These are phyloP conservation scores for Euwallacea fornicatus DNA, from an alignment of 1,140 invertebrate genomes.

Conservation along the genomic window DNA sequence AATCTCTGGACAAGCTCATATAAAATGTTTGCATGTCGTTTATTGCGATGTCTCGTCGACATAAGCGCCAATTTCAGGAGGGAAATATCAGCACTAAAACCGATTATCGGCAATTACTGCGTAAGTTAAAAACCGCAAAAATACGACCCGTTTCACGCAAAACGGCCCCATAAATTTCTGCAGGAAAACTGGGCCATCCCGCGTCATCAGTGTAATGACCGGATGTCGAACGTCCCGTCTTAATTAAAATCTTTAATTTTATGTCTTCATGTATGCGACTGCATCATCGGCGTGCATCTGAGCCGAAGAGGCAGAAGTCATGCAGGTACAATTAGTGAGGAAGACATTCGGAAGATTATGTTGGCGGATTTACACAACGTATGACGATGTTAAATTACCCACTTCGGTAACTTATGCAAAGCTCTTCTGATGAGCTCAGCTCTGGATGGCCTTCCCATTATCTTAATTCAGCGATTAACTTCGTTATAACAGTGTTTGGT, in stretches of 20 bases:
- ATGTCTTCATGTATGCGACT: slow-evolving; percentile 35
- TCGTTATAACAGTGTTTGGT: too few species aligned
- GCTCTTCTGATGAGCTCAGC: background rate
- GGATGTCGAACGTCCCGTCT: slow-evolving; percentile 30
- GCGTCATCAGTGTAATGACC: slow-evolving; percentile 24
- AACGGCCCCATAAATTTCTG: slow-evolving; percentile 27
- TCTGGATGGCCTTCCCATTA: too few species aligned
- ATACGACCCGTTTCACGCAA: slow-evolving; percentile 16
- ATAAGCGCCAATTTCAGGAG: slow-evolving; percentile 28
- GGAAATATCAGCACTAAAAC: slow-evolving; percentile 30
- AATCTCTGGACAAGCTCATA: slow-evolving; percentile 15
- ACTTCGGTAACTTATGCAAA: background rate
- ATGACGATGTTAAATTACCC: slow-evolving; percentile 4
- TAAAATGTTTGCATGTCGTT: slow-evolving; percentile 26
- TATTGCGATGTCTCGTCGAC: slow-evolving; percentile 9
- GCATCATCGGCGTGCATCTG: slow-evolving; percentile 20
- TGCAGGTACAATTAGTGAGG: slow-evolving; percentile 30
- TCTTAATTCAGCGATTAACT: too few species aligned
- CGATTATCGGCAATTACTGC: slow-evolving; percentile 31
- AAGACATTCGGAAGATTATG: background rate
- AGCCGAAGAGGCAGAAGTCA: slow-evolving; percentile 8
- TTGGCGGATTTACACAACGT: slow-evolving; percentile 17
- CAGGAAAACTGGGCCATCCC: slow-evolving; percentile 26
- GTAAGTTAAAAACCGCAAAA: slow-evolving; percentile 15
- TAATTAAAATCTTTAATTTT: slow-evolving; percentile 38